Percentiles rank a stretch among this genome's conserved stretches.
These are phyloP conservation scores for Brachyistius frenatus DNA, from an alignment of 2,113 vertebrate genomes.

Conservation along the genomic window DNA sequence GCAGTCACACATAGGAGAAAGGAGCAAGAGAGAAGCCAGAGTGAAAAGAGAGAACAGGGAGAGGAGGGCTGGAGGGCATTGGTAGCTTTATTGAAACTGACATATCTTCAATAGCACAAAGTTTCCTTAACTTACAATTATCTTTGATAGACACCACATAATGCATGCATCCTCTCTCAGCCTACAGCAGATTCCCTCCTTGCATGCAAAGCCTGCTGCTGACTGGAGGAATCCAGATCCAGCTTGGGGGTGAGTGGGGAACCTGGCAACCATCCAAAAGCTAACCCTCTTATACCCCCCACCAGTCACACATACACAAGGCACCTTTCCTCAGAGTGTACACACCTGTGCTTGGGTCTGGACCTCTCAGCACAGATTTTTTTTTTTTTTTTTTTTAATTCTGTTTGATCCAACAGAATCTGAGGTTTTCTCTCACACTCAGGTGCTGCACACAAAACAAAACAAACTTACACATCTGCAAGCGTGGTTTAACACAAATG, in stretches of 20 bases:
- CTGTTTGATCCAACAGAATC: conserved; percentile 52
- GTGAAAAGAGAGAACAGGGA: too few species aligned
- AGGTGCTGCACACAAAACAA: conserved; percentile 37
- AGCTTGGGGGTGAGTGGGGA: conserved; percentile 35
- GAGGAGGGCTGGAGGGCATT: too few species aligned
- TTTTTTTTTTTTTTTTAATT: conserved; percentile 1
- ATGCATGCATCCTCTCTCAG: conserved; percentile 1
- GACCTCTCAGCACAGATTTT: conserved; percentile 42
- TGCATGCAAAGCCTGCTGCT: conserved; percentile 55
- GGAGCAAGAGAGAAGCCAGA: background rate
- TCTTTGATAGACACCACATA: conserved; percentile 13
- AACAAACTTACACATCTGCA: conserved; percentile 15
- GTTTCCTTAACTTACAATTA: background rate
- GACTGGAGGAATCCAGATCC: conserved; percentile 51
- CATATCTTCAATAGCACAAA: background rate
- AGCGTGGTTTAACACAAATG: conserved; percentile 12
- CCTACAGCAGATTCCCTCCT: conserved; percentile 26
- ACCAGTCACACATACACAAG: conserved; percentile 23
- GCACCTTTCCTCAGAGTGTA: conserved; percentile 45
- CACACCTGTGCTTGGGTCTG: conserved; percentile 64
- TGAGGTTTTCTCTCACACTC: conserved; percentile 26
- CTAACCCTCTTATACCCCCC: background rate
- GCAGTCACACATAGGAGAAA: too few species aligned
- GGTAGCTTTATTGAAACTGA: background rate
- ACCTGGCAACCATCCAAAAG: conserved; percentile 67